These are phyloP conservation scores for Drosophila diplacantha DNA, from an alignment of 2,888 invertebrate genomes.

Conservation along the genomic window DNA sequence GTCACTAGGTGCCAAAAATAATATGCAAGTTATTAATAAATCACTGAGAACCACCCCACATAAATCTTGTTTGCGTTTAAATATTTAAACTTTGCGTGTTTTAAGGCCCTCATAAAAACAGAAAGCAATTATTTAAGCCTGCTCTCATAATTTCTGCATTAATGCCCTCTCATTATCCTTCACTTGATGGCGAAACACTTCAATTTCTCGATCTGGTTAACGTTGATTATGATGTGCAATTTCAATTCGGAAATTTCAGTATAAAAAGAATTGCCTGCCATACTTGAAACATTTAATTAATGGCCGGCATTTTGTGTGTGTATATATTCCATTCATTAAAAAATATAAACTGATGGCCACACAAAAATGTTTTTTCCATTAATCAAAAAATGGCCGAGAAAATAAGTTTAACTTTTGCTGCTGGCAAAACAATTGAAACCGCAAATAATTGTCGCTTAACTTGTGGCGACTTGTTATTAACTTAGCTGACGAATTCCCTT, in stretches of 20 bases:
- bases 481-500: constrained; percentile 53
- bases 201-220: constrained; percentile 30
- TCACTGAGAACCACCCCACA: not conserved
- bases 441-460: constrained; percentile 56
- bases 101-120: not conserved
- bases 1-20: constrained; percentile 1
- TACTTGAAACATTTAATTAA: constrained; percentile 54
- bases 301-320: constrained; percentile 47
- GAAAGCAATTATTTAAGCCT: not conserved
- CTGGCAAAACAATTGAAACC: constrained; percentile 60
- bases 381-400: constrained; percentile 57
- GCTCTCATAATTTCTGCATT: constrained; percentile 12
- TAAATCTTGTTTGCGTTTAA: not conserved
- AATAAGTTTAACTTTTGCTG: constrained; percentile 45
- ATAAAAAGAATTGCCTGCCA: constrained; percentile 7
- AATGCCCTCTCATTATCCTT: constrained; percentile 28
- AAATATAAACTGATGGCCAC: constrained; percentile 22
- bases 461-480: constrained; percentile 58
- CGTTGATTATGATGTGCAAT: constrained; percentile 35
- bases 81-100: not conserved
- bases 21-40: constrained; percentile 1
- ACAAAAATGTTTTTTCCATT: constrained; percentile 65
- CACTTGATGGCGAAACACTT: constrained; percentile 26
- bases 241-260: constrained; percentile 4
- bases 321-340: constrained; percentile 50